Conservation (phyloP, 2,113 vertebrate species). For the Cairina moschata region DNA sequence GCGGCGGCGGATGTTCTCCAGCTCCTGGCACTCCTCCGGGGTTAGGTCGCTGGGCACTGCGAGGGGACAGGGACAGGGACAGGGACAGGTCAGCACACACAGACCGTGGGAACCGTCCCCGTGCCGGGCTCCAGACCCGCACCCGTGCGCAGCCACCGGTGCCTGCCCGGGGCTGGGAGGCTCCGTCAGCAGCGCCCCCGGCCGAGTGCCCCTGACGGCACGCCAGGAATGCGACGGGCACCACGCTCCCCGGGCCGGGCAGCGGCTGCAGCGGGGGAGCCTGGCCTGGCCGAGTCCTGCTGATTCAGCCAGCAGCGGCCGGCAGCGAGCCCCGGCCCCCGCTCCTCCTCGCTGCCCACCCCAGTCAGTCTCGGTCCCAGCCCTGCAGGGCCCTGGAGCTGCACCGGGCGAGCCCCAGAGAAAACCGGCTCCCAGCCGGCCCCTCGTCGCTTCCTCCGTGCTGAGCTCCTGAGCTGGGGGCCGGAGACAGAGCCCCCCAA, state of each 20-base stretch:
- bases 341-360: neutral
- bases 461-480: neutral
- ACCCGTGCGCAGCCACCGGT: neutral
- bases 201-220: neutral
- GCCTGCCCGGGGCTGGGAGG: neutral
- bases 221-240: neutral
- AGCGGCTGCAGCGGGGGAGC: neutral
- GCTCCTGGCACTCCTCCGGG: slow-evolving; percentile 92
- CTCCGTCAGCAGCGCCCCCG: accelerated
- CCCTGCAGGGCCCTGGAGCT: accelerated
- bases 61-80: neutral
- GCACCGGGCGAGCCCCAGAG: accelerated
- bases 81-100: accelerated
- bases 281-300: neutral
- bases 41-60: slow-evolving; percentile 95
- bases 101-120: neutral
- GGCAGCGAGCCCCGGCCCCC: neutral
- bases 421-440: neutral
- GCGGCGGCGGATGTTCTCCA: slow-evolving; percentile 94
- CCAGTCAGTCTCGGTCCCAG: neutral
- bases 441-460: neutral
- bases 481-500: accelerated
- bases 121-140: neutral
- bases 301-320: neutral
- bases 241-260: neutral